Evolutionary conservation across 2,797 vertebrate species (phyloP), one percentile per base, ranked within the genome.

Genomic region (Sebastes glaucus): DNA sequence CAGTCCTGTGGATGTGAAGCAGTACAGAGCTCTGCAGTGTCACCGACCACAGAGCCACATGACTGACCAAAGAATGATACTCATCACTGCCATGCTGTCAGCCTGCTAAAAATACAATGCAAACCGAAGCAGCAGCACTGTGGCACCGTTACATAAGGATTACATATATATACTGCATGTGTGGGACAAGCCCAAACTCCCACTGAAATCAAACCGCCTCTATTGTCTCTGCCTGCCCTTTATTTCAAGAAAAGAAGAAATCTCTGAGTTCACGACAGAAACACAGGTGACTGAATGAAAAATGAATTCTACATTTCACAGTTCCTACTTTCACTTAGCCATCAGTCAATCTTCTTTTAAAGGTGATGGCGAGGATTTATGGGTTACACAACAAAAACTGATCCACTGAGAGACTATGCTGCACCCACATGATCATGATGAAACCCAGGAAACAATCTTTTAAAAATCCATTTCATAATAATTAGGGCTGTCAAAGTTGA

Each of bases 91-190:
- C 81, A 82, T 80, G 88, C 81, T 85, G 86, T 85, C 86, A 71
- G 77, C 23, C 66, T 35, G 85, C 91, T 93, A 92, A 88, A 92
- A 90, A 94, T 92, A 93, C 77, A 70, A 61, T 16, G 55, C 71
- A 20, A 71, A 80, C 66, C 66, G 71, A 75, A 82, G 74, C 72
- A 65, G 69, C 35, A 52, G 80, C 25, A 62, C 71, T 6, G 20
- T 35, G 52, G 56, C 69, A 57, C 59, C 33, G 10, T 88, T 89
- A 80, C 60, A 71, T 83, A 89, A 89, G 64, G 65, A 74, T 66
- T 11, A 62, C 18, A 32, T 7, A 32, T n/a, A 57, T 62, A 70
- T 11, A 63, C 30, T 49, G 30, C 57, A 70, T 74, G 77, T 74
- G 71, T 86, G 80, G 85, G 81, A 76, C 75, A 83, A n/a, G 20